Evolutionary conservation across 2,797 vertebrate species (phyloP).

Genomic region (Hemitrygon akajei): DNA sequence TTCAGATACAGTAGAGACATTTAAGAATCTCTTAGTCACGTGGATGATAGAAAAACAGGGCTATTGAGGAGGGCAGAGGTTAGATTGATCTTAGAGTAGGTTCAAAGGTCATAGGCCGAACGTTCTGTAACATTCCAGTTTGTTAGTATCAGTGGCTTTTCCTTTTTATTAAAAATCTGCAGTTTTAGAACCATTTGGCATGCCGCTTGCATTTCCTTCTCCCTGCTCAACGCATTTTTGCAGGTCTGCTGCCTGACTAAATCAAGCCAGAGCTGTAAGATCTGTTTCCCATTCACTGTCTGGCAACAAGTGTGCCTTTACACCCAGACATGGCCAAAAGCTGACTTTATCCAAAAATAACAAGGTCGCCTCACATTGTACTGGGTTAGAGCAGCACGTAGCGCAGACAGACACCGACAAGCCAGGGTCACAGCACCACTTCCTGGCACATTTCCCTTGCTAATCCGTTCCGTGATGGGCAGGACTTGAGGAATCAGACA

Average conservation of each 20-base stretch:
- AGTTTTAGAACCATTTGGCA: conserved; percentile 36
- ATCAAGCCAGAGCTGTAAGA: conserved; percentile 33
- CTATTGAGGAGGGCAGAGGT: too few species aligned
- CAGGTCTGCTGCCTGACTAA: conserved; percentile 44
- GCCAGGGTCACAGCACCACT: background rate
- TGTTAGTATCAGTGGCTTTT: too few species aligned
- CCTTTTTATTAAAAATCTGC: conserved; percentile 46
- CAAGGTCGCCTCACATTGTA: background rate
- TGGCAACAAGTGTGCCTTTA: background rate
- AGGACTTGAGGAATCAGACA: background rate
- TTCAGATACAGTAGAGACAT: too few species aligned
- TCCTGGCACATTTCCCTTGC: background rate
- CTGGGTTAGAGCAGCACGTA: background rate
- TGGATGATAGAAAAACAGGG: too few species aligned
- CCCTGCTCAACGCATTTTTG: conserved; percentile 44
- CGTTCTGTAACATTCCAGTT: too few species aligned
- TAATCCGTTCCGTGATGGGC: background rate
- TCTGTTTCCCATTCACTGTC: conserved; percentile 39
- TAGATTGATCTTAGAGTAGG: too few species aligned
- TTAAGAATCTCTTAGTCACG: too few species aligned
- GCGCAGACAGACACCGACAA: too few species aligned
- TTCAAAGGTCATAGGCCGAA: too few species aligned
- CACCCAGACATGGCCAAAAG: background rate
- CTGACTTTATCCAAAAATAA: background rate
- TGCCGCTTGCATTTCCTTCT: conserved; percentile 41